Evolutionary conservation across 2,797 vertebrate species (phyloP).

Genomic region (Champsocephalus gunnari): DNA sequence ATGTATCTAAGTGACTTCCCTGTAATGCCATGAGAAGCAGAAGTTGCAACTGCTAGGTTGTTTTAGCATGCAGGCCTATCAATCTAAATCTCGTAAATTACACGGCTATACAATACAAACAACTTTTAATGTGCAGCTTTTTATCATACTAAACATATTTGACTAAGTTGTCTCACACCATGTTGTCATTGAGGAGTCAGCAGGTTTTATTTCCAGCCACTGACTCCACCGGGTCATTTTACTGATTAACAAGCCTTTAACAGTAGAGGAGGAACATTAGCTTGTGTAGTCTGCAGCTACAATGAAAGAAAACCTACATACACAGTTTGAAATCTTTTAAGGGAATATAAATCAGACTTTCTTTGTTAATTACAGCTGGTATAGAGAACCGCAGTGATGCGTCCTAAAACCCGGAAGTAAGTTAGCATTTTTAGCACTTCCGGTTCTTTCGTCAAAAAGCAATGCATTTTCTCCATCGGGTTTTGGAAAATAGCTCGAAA

Average conservation of each 20-base stretch:
- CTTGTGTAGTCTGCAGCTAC: not conserved
- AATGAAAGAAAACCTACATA: not conserved
- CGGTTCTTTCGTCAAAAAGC: no score
- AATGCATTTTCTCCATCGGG: no score
- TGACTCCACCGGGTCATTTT: constrained; percentile 25
- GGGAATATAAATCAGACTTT: constrained; percentile 34
- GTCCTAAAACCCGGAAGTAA: no score
- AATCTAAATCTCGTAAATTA: not conserved
- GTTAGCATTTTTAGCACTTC: no score
- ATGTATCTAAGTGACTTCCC: no score
- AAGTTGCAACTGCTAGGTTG: not conserved
- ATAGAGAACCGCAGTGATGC: no score
- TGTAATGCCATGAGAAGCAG: not conserved
- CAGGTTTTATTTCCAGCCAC: constrained; percentile 31
- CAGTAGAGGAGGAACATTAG: constrained; percentile 15
- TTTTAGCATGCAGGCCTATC: not conserved
- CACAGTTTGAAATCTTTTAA: constrained; percentile 14
- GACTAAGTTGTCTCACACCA: not conserved
- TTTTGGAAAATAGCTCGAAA: no score
- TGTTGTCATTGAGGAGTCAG: constrained; percentile 15
- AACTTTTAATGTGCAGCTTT: not conserved
- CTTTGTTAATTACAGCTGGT: constrained; percentile 56
- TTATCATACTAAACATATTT: not conserved
- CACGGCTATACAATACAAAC: not conserved
- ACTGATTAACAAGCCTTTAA: constrained; percentile 43